Conservation (phyloP, 2,888 invertebrate species). For the Alcis repandata region DNA sequence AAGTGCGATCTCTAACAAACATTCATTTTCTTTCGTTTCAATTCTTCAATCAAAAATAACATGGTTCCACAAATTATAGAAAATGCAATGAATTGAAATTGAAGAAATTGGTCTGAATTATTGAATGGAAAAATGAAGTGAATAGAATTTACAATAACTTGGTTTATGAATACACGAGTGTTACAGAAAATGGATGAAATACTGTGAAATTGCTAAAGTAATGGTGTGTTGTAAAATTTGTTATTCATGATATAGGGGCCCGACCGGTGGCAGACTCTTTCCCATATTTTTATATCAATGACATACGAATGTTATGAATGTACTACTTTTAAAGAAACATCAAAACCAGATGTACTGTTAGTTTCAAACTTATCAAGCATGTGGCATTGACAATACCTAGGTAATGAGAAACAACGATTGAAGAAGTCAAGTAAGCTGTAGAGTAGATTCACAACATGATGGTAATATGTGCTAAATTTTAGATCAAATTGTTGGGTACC, state of each 20-base stretch:
- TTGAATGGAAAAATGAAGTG: slow-evolving; percentile 29
- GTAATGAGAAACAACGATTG: slow-evolving; percentile 61
- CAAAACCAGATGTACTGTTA: slow-evolving; percentile 10
- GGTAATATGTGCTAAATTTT: slow-evolving; percentile 54
- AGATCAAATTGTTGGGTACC: slow-evolving; percentile 65
- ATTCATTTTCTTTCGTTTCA: not conserved
- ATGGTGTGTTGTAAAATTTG: slow-evolving; percentile 65
- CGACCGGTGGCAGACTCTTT: slow-evolving; percentile 65
- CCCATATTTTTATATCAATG: not conserved
- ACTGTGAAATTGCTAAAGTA: slow-evolving; percentile 55
- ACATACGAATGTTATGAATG: not conserved
- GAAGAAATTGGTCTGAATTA: slow-evolving; percentile 16
- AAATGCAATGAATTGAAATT: slow-evolving; percentile 40
- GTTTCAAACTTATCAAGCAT: slow-evolving; percentile 54
- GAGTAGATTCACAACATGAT: slow-evolving; percentile 51
- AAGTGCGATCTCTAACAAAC: not conserved
- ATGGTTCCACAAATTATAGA: slow-evolving; percentile 31
- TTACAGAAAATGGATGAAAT: slow-evolving; percentile 16
- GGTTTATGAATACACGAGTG: slow-evolving; percentile 8
- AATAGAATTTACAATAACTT: slow-evolving; percentile 11
- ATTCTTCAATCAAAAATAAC: slow-evolving; percentile 21
- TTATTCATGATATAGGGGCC: slow-evolving; percentile 52
- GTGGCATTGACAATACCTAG: slow-evolving; percentile 68
- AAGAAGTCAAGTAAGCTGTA: slow-evolving; percentile 68
- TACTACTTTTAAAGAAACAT: slow-evolving; percentile 1